Evolutionary conservation across 2,888 invertebrate species (phyloP).

Genomic region (Acanthosepion esculentum): DNA sequence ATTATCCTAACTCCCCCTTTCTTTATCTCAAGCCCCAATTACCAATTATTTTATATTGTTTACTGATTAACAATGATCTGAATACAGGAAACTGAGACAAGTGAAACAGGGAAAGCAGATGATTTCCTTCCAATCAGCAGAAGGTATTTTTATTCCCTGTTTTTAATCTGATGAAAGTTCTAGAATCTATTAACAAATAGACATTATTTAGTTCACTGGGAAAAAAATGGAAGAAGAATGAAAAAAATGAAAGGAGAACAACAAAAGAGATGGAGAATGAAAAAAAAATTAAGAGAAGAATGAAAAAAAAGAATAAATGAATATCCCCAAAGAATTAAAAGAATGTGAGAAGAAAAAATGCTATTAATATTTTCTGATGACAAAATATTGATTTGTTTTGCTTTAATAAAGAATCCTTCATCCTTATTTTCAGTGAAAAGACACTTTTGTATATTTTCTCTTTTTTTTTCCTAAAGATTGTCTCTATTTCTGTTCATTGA

Average conservation of each 20-base stretch:
- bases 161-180: neutral
- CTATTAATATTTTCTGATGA: conserved; percentile 7
- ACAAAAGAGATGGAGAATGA: neutral
- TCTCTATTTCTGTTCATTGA: neutral
- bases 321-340: conserved; percentile 33
- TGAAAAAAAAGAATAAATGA: neutral
- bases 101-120: neutral
- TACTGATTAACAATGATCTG: conserved; percentile 11
- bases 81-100: neutral
- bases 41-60: conserved; percentile 9
- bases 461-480: neutral
- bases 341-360: conserved; percentile 15
- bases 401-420: conserved; percentile 5
- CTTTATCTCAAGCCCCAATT: neutral
- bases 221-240: neutral
- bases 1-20: too few species aligned
- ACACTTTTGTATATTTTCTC: neutral
- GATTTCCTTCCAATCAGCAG: neutral
- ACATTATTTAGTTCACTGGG: neutral
- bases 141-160: neutral
- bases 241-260: neutral
- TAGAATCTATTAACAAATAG: conserved; percentile 3
- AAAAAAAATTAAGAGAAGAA: neutral
- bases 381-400: conserved; percentile 18
- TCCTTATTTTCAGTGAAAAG: neutral